Percentiles rank a stretch among this genome's conserved stretches.
Conservation (phyloP, 2,888 invertebrate species). For the Muschampia plurimacula region DNA sequence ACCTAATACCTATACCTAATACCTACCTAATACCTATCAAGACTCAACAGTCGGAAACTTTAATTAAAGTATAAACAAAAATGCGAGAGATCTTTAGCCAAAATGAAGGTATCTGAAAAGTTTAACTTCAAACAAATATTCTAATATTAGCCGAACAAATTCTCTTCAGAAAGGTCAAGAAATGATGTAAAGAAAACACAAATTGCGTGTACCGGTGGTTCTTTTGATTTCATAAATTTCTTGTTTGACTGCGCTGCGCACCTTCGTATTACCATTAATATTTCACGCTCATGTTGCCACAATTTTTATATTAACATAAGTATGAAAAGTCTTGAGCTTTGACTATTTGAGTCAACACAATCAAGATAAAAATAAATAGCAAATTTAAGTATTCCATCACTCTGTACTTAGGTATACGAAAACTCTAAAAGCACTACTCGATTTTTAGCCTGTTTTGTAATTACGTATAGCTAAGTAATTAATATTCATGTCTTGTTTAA, state of each 20-base stretch:
- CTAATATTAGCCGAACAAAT: background rate
- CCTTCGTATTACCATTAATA: slow-evolving; percentile 55
- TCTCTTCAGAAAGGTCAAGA: slow-evolving; percentile 3
- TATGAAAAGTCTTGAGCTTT: slow-evolving; percentile 19
- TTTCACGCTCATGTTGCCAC: slow-evolving; percentile 60
- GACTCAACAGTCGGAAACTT: too few species aligned
- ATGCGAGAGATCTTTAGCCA: too few species aligned
- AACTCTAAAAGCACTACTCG: too few species aligned
- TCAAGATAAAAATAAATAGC: slow-evolving; percentile 20
- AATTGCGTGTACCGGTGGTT: slow-evolving; percentile 18
- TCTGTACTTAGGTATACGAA: too few species aligned
- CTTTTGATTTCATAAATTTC: slow-evolving; percentile 24
- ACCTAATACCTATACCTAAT: too few species aligned
- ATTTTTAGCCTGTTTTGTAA: too few species aligned
- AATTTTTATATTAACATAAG: slow-evolving; percentile 41
- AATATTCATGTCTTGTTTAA: too few species aligned
- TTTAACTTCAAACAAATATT: background rate
- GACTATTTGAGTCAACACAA: slow-evolving; percentile 24
- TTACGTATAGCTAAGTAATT: too few species aligned
- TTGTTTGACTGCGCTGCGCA: slow-evolving; percentile 26
- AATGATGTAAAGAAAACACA: slow-evolving; percentile 12
- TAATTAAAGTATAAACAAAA: too few species aligned
- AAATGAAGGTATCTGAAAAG: background rate
- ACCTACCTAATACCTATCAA: too few species aligned
- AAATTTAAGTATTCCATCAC: background rate